phyloP scores from a whole-genome alignment of 1,140 invertebrate species.

The Drosophila orosa region DNA sequence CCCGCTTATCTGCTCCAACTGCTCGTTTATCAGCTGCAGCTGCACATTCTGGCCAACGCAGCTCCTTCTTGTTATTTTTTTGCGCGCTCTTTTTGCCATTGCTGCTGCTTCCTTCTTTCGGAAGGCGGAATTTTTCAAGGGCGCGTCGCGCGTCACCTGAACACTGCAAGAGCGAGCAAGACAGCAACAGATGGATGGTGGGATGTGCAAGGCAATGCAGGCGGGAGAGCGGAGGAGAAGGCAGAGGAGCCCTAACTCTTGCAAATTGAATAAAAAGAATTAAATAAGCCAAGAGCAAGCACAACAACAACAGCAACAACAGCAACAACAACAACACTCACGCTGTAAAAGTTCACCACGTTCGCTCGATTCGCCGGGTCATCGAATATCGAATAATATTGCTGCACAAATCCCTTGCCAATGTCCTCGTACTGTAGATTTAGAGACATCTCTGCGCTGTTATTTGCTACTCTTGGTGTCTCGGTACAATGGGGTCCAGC shows the following conservation, averaged over 20 bases:
- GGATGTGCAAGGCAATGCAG: conserved; percentile 1
- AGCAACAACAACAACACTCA: conserved; percentile 86
- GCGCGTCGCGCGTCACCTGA: conserved; percentile 61
- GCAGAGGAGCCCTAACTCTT: background rate
- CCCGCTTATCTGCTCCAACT: background rate
- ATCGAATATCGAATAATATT: conserved; percentile 96
- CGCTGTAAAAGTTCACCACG: conserved; percentile 96
- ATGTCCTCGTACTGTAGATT: conserved; percentile 96
- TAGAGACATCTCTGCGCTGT: conserved; percentile 88
- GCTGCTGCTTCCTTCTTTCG: conserved; percentile 39
- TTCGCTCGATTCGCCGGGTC: conserved; percentile 91
- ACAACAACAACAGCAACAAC: background rate
- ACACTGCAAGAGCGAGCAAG: conserved; percentile 16
- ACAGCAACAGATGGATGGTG: conserved; percentile 13
- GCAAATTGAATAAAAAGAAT: background rate
- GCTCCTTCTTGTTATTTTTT: conserved; percentile 15
- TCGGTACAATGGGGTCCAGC: conserved; percentile 10
- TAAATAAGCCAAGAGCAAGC: background rate
- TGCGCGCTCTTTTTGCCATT: conserved; percentile 62
- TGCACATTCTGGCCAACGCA: conserved; percentile 7
- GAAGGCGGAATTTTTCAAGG: conserved; percentile 52
- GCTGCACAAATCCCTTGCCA: conserved; percentile 95
- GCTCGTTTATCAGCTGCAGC: conserved; percentile 15
- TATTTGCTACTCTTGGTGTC: background rate
- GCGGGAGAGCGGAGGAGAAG: background rate